Conservation (phyloP, 2,797 vertebrate genomes). For the Gymnodraco acuticeps region DNA sequence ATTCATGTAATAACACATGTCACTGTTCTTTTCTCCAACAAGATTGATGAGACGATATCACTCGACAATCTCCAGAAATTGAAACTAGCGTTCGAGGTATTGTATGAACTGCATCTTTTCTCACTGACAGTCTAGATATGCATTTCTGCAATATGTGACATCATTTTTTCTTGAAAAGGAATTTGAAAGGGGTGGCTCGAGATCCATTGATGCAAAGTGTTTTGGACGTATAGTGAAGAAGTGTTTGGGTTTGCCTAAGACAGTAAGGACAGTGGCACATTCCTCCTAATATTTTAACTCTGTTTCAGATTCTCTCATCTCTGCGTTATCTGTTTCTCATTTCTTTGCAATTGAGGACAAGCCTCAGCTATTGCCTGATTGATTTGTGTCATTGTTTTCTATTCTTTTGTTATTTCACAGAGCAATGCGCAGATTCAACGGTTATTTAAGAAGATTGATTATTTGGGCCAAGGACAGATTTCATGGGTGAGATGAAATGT, state of each 20-base stretch:
- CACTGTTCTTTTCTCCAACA: conserved; percentile 18
- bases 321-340: not conserved
- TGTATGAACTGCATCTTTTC: conserved; percentile 31
- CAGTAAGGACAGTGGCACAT: conserved; percentile 65
- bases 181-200: conserved; percentile 70
- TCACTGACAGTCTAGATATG: not conserved
- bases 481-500: conserved; percentile 81
- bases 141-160: conserved; percentile 20
- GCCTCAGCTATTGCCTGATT: conserved; percentile 23
- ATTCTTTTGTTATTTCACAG: conserved; percentile 76
- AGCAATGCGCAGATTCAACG: conserved; percentile 82
- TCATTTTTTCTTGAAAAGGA: conserved; percentile 71
- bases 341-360: conserved; percentile 4
- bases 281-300: conserved; percentile 14
- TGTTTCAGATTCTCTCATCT: conserved; percentile 1
- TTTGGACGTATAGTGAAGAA: conserved; percentile 84
- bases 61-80: conserved; percentile 81
- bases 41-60: conserved; percentile 82
- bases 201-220: conserved; percentile 72
- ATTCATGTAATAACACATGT: not conserved
- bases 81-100: conserved; percentile 84
- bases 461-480: conserved; percentile 81
- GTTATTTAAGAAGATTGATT: conserved; percentile 88
- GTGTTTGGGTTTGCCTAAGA: conserved; percentile 72
- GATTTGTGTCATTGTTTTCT: conserved; percentile 24